Evolutionary conservation across 2,797 vertebrate species (phyloP).

Genomic region (Channallabes apus): DNA sequence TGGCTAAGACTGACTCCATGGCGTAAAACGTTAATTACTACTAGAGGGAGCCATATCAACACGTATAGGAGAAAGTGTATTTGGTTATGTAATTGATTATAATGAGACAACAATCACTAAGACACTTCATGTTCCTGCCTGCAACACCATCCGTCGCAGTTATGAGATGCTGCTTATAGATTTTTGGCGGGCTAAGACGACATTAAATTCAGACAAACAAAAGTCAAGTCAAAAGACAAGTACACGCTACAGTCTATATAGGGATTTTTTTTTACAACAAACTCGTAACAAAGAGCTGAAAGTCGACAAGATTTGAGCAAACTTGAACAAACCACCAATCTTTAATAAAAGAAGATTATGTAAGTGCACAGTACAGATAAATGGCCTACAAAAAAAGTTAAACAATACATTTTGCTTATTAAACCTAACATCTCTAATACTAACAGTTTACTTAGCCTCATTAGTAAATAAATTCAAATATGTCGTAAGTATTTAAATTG

Average conservation of each 20-base stretch:
- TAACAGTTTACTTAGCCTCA: background rate
- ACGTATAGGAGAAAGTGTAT: background rate
- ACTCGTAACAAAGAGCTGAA: background rate
- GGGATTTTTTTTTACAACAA: background rate
- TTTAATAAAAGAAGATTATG: background rate
- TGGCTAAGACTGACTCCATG: background rate
- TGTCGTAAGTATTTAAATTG: too few relatives aligned
- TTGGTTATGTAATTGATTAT: background rate
- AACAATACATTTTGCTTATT: background rate
- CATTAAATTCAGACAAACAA: background rate
- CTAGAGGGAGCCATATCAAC: background rate
- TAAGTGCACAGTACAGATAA: background rate
- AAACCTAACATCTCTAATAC: background rate
- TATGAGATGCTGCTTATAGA: background rate
- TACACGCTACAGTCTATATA: background rate
- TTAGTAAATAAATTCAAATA: background rate
- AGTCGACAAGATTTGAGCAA: background rate
- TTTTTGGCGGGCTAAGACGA: background rate
- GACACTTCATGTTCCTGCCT: background rate
- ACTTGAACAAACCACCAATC: background rate
- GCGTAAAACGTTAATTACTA: background rate
- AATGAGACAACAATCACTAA: background rate
- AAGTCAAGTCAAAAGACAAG: background rate
- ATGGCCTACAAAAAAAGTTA: background rate
- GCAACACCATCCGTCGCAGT: background rate